These are phyloP conservation scores for Centruroides sculpturatus DNA, from an alignment of 1,140 invertebrate genomes.

Conservation along the genomic window DNA sequence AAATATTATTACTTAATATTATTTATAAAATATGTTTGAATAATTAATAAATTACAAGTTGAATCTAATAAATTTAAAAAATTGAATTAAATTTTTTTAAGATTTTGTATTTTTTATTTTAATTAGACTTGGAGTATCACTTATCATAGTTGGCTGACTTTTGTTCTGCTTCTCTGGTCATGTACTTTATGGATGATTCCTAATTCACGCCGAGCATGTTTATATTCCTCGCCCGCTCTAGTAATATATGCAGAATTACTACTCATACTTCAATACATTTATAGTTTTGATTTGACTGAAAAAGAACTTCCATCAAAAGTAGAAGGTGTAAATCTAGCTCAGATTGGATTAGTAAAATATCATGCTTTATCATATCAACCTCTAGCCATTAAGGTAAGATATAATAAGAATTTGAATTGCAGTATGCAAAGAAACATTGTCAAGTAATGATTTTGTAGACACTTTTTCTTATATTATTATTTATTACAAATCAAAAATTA, in stretches of 20 bases:
- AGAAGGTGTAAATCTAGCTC: constrained; percentile 46
- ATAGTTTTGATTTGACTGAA: constrained; percentile 72
- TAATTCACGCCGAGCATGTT: constrained; percentile 80
- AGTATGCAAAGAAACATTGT: no score
- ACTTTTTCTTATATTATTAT: no score
- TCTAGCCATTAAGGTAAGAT: constrained; percentile 58
- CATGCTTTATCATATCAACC: constrained; percentile 48
- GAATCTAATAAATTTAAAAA: no score
- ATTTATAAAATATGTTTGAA: no score
- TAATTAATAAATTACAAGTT: no score
- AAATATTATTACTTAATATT: no score
- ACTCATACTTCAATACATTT: constrained; percentile 76
- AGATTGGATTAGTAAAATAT: constrained; percentile 71
- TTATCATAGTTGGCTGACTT: constrained; percentile 94
- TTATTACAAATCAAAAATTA: no score
- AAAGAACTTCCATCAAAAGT: constrained; percentile 52
- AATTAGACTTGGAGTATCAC: constrained; percentile 90
- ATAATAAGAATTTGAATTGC: neutral
- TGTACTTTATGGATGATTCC: constrained; percentile 92
- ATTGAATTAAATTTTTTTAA: no score
- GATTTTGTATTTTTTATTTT: constrained; percentile 2
- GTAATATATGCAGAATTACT: constrained; percentile 79
- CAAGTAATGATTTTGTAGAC: no score
- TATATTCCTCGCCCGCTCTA: constrained; percentile 75
- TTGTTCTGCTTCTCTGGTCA: constrained; percentile 81